These are phyloP conservation scores for Patella depressa DNA, from an alignment of 2,888 invertebrate species.

Conservation along the genomic window DNA sequence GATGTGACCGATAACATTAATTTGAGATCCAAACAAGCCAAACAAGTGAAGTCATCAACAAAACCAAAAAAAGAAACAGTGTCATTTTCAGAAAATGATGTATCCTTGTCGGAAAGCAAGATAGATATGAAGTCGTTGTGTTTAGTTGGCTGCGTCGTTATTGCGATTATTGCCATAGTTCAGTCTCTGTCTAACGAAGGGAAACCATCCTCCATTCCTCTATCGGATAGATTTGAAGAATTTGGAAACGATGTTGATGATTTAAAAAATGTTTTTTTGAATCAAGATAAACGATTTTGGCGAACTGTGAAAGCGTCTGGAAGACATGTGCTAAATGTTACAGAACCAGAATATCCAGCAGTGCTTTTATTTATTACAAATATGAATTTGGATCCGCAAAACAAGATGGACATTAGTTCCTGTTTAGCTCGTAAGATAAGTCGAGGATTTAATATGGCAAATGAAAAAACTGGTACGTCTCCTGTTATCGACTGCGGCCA, in stretches of 20 bases:
- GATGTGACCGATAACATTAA: too few species aligned
- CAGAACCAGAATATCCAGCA: constrained; percentile 49
- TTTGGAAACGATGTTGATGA: constrained; percentile 23
- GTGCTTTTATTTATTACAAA: constrained; percentile 48
- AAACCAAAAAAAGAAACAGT: too few species aligned
- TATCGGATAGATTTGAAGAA: too few species aligned
- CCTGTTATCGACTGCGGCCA: constrained; percentile 35
- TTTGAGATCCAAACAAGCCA: too few species aligned
- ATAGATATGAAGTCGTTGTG: too few species aligned
- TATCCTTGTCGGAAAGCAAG: too few species aligned
- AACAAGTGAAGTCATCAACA: too few species aligned
- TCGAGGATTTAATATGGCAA: constrained; percentile 28
- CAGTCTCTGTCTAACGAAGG: too few species aligned
- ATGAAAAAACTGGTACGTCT: constrained; percentile 18
- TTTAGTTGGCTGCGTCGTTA: too few species aligned
- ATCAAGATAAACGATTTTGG: constrained; percentile 51
- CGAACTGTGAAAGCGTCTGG: constrained; percentile 42
- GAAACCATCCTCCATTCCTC: too few species aligned
- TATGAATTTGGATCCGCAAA: not conserved
- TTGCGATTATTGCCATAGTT: too few species aligned
- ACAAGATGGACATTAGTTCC: constrained; percentile 29
- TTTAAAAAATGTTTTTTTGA: constrained; percentile 38
- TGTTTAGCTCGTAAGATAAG: constrained; percentile 48
- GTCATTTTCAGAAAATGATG: too few species aligned
- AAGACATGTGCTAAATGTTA: constrained; percentile 42